phyloP scores from a whole-genome alignment of 2,113 vertebrate genomes.

The Cricetomys ansorgei region DNA sequence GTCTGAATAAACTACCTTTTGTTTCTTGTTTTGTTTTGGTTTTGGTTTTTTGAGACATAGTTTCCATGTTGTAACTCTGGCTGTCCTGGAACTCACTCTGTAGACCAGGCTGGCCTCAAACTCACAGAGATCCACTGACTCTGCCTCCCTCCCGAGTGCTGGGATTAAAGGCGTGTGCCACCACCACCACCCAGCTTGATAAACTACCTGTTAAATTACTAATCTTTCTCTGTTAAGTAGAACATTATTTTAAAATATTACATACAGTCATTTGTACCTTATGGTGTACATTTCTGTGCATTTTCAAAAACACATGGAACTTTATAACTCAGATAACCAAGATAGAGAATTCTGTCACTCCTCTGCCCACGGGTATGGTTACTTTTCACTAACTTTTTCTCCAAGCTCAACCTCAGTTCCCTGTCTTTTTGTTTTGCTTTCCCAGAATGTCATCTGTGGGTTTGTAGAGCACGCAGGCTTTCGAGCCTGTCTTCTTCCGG shows the following conservation, averaged over 20 bases:
- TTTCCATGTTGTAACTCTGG: too few species aligned
- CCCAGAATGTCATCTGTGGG: background rate
- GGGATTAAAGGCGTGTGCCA: too few species aligned
- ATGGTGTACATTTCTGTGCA: background rate
- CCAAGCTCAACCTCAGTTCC: background rate
- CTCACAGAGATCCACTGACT: too few species aligned
- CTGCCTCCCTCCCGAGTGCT: too few species aligned
- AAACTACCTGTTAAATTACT: too few species aligned
- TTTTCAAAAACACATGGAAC: background rate
- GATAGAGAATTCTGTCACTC: background rate
- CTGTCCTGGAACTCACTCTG: too few species aligned
- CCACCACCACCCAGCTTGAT: too few species aligned
- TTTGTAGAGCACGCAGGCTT: background rate
- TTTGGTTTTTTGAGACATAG: too few species aligned
- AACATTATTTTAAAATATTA: background rate
- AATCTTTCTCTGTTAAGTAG: background rate
- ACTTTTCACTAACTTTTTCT: background rate
- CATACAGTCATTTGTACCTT: background rate
- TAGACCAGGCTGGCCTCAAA: too few species aligned
- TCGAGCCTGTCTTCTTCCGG: background rate
- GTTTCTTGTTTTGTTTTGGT: too few species aligned
- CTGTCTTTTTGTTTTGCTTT: background rate
- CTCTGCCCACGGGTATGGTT: background rate
- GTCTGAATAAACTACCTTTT: background rate
- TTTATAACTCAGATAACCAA: background rate